A percentile compares a stretch with the other conserved stretches of the same genome.
Evolutionary conservation across 2,797 vertebrate genomes (phyloP).

Genomic region (Phrynocephalus forsythii): DNA sequence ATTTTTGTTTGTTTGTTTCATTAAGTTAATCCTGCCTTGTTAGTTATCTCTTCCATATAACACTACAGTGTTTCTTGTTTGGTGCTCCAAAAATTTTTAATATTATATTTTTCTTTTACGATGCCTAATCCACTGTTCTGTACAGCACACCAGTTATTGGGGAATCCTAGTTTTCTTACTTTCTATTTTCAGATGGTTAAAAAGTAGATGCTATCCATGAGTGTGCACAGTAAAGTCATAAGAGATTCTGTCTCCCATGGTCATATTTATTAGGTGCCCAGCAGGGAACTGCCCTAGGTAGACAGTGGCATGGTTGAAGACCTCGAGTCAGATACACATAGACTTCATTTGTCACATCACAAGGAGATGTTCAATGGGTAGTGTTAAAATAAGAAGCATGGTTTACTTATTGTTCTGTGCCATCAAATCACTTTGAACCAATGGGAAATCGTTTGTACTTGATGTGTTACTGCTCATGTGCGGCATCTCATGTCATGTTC

Average conservation of each 20-base stretch:
- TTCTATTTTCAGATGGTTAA: background rate
- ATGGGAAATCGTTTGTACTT: too few species aligned
- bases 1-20: too few species aligned
- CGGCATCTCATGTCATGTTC: background rate
- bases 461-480: background rate
- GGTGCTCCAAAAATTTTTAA: background rate
- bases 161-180: background rate
- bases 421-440: too few species aligned
- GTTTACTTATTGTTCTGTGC: too few species aligned
- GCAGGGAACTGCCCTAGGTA: background rate
- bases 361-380: background rate
- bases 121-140: background rate
- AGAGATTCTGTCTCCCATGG: background rate
- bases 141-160: background rate
- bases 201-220: background rate
- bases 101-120: background rate
- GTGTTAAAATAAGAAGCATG: background rate
- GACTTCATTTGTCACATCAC: background rate
- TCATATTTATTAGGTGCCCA: background rate
- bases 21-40: too few species aligned
- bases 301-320: background rate
- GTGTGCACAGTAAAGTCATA: background rate
- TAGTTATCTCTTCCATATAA: too few species aligned
- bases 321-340: background rate
- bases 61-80: background rate